Conservation (phyloP, 2,797 vertebrate species). For the Sebastes aleutianus region DNA sequence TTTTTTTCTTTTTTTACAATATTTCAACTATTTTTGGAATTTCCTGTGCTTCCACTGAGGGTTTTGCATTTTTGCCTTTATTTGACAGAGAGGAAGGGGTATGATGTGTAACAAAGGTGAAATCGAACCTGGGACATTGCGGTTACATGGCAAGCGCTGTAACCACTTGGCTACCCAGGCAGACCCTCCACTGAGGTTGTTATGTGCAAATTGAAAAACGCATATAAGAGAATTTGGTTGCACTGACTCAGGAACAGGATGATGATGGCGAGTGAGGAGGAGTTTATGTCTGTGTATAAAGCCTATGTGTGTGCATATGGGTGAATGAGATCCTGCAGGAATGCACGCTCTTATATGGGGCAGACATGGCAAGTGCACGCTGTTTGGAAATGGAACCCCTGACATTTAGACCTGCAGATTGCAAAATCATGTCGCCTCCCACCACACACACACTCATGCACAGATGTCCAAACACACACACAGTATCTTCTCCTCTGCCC, state of each 20-base stretch:
- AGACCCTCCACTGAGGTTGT: neutral
- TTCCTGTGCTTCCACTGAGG: neutral
- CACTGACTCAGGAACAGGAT: constrained; percentile 6
- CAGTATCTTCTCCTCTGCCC: constrained; percentile 27
- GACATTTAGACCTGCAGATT: constrained; percentile 59
- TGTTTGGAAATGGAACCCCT: constrained; percentile 59
- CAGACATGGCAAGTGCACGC: constrained; percentile 56
- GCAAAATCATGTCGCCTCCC: constrained; percentile 45
- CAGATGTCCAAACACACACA: constrained; percentile 35
- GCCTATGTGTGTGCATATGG: neutral
- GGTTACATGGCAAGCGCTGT: neutral
- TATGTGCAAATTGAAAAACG: neutral
- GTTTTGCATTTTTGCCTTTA: neutral
- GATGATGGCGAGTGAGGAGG: neutral
- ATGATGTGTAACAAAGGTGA: neutral
- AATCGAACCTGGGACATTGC: neutral
- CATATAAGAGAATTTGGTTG: neutral
- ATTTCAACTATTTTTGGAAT: neutral
- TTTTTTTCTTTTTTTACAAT: neutral
- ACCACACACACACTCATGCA: constrained; percentile 7
- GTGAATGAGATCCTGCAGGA: constrained; percentile 27
- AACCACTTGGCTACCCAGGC: neutral
- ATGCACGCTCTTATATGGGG: constrained; percentile 31
- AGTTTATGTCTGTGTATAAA: neutral
- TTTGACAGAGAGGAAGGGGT: neutral